phyloP scores from a whole-genome alignment of 2,888 invertebrate species.

The Cancer borealis region DNA sequence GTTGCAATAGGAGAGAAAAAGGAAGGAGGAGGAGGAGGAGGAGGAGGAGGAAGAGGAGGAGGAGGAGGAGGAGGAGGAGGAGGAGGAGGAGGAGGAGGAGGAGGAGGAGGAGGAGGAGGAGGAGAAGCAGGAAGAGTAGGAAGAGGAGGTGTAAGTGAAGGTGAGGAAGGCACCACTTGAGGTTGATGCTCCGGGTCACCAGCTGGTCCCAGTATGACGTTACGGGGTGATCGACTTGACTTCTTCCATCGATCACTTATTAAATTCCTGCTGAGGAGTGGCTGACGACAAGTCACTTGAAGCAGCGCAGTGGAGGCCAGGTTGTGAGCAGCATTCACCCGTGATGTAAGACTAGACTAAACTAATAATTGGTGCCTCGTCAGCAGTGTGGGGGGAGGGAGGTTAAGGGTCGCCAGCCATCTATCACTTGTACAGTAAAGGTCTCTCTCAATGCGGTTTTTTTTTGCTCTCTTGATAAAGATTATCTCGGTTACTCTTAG shows the following conservation, averaged over 20 bases:
- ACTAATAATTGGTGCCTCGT: conserved; percentile 24
- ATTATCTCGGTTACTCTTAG: neutral
- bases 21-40: neutral
- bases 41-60: neutral
- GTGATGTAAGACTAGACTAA: neutral
- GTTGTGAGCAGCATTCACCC: neutral
- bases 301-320: neutral
- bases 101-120: neutral
- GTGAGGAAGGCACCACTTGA: conserved; percentile 25
- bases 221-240: neutral
- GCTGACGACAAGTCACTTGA: neutral
- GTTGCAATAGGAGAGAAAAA: neutral
- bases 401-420: neutral
- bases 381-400: neutral
- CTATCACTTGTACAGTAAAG: neutral
- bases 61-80: neutral
- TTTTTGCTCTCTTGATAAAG: neutral
- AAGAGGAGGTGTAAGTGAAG: neutral
- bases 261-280: neutral
- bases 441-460: neutral
- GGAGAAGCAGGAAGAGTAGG: neutral
- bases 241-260: neutral
- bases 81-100: neutral
- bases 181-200: neutral
- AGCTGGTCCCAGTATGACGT: neutral